Evolutionary conservation across 2,113 vertebrate genomes (phyloP).

Genomic region (Engraulis encrasicolus): DNA sequence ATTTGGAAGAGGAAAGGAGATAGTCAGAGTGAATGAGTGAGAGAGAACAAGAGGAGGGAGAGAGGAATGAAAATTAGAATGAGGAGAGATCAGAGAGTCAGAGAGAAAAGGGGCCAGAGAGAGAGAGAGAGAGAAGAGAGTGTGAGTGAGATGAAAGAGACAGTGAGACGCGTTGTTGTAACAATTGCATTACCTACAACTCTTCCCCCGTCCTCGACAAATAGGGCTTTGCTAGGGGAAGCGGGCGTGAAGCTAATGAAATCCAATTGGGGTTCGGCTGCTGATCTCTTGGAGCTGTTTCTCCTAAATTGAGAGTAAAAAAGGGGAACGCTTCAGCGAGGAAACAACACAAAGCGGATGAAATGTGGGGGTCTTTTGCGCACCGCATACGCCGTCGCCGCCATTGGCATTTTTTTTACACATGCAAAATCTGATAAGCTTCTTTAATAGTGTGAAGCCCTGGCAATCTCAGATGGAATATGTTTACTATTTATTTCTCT

Average conservation of each 20-base stretch:
- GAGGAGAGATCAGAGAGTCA: too few relatives aligned
- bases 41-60: background rate
- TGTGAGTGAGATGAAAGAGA: background rate
- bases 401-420: constrained; percentile 6
- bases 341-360: background rate
- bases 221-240: background rate
- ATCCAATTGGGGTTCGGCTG: background rate
- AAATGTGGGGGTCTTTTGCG: background rate
- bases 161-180: background rate
- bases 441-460: constrained; percentile 50
- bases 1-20: background rate
- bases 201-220: background rate
- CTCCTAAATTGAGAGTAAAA: constrained; percentile 22
- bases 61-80: too few relatives aligned
- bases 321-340: constrained; percentile 16
- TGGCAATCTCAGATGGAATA: constrained; percentile 28
- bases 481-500: constrained; percentile 35
- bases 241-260: background rate
- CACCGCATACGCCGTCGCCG: background rate
- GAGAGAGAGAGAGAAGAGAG: background rate
- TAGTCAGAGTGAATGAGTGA: background rate
- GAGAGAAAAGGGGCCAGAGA: background rate
- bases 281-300: background rate
- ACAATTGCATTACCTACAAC: background rate
- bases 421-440: constrained; percentile 29